Conservation (phyloP, 2,888 invertebrate genomes). For the Diarsia dahlii region DNA sequence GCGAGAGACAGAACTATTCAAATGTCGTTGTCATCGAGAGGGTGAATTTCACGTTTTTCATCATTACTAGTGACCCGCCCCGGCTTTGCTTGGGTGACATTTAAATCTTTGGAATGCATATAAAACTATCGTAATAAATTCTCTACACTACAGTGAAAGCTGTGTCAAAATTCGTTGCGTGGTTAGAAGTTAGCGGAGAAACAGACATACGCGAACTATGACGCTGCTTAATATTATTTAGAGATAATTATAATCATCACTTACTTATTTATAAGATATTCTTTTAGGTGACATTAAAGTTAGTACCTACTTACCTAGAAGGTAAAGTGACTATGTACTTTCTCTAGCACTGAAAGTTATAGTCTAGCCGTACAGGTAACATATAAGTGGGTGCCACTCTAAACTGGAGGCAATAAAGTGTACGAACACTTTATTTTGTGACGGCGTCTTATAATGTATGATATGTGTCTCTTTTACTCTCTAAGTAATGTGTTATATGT, state of each 20-base stretch:
- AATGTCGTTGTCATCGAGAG: background rate
- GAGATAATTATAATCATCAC: no score
- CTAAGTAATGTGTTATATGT: constrained; percentile 33
- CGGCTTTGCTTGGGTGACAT: background rate
- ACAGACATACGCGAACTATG: background rate
- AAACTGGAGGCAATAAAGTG: constrained; percentile 51
- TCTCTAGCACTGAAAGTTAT: constrained; percentile 37
- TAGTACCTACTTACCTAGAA: constrained; percentile 20
- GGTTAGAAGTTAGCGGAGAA: background rate
- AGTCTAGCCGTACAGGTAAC: constrained; percentile 23
- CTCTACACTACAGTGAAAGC: background rate
- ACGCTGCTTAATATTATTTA: background rate
- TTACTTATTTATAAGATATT: no score
- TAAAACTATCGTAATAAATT: background rate
- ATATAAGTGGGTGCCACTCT: constrained; percentile 55
- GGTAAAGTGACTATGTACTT: constrained; percentile 20
- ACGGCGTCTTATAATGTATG: constrained; percentile 36
- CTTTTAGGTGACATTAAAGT: constrained; percentile 16
- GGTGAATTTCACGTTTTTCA: background rate
- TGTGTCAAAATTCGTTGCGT: background rate
- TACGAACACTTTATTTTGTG: constrained; percentile 52
- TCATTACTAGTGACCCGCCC: background rate
- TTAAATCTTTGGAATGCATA: background rate
- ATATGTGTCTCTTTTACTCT: constrained; percentile 32
- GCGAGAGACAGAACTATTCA: background rate